phyloP scores from a whole-genome alignment of 1,140 invertebrate species.

The Heliconius hewitsoni region DNA sequence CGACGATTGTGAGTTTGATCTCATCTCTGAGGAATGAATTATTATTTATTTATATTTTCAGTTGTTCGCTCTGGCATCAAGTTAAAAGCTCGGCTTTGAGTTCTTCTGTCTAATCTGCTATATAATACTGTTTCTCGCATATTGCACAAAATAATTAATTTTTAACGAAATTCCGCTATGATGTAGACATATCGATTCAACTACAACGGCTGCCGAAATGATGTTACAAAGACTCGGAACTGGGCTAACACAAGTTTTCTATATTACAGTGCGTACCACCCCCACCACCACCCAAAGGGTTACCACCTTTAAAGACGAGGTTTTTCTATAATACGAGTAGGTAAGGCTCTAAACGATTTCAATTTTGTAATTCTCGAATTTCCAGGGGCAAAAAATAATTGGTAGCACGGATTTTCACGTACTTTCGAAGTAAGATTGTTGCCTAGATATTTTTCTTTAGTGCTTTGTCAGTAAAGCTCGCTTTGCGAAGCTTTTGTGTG shows the following conservation, averaged over 20 bases:
- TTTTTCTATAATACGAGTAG: slow-evolving; percentile 75
- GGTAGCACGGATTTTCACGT: slow-evolving; percentile 65
- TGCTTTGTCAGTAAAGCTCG: slow-evolving; percentile 24
- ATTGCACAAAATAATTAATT: background rate
- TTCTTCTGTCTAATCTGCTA: too few species aligned
- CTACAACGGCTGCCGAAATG: slow-evolving; percentile 72
- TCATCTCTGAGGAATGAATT: too few species aligned
- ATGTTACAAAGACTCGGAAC: slow-evolving; percentile 80
- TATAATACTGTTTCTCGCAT: too few species aligned
- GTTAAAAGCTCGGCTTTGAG: too few species aligned
- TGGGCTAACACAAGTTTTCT: slow-evolving; percentile 81
- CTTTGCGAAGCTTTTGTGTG: slow-evolving; percentile 26
- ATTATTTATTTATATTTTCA: too few species aligned
- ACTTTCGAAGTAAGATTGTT: slow-evolving; percentile 37
- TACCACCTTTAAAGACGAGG: slow-evolving; percentile 78
- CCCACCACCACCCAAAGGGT: slow-evolving; percentile 58
- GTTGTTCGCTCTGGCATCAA: too few species aligned
- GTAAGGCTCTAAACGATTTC: slow-evolving; percentile 72
- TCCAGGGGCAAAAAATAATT: slow-evolving; percentile 78
- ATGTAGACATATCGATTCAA: slow-evolving; percentile 16
- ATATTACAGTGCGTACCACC: slow-evolving; percentile 75
- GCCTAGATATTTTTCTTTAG: slow-evolving; percentile 23
- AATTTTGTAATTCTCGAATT: slow-evolving; percentile 79
- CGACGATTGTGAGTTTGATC: too few species aligned
- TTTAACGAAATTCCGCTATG: background rate